Evolutionary conservation across 2,113 vertebrate genomes (phyloP).

Genomic region (Crocuta crocuta): DNA sequence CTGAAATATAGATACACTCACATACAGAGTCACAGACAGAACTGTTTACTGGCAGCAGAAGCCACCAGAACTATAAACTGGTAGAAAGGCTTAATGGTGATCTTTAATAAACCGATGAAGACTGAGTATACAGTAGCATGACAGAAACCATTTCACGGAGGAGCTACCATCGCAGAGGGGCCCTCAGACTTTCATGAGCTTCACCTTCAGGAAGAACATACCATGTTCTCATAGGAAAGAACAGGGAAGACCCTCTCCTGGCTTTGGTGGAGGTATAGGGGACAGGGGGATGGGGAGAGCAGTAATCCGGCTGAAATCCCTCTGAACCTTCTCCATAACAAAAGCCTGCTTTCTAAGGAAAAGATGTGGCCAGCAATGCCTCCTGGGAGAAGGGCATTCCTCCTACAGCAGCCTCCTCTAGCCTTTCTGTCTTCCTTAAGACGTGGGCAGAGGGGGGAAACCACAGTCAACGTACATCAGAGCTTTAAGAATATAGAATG

Average conservation of each 20-base stretch:
- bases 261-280: background rate
- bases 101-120: background rate
- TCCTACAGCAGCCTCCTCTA: background rate
- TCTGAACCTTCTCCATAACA: background rate
- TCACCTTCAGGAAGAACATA: background rate
- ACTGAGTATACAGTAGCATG: background rate
- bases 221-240: background rate
- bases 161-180: background rate
- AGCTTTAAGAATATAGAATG: background rate
- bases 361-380: background rate
- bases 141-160: background rate
- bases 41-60: background rate
- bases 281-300: background rate
- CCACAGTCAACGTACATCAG: background rate
- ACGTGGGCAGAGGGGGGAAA: background rate
- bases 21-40: background rate
- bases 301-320: background rate
- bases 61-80: background rate
- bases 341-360: background rate
- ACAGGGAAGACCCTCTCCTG: background rate
- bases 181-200: background rate
- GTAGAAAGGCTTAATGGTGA: background rate
- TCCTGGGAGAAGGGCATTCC: background rate
- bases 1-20: background rate
- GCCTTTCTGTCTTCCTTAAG: background rate